Base-by-base conservation (phyloP, 2,797 vertebrate genomes). In the Gambusia yucatana region DNA sequence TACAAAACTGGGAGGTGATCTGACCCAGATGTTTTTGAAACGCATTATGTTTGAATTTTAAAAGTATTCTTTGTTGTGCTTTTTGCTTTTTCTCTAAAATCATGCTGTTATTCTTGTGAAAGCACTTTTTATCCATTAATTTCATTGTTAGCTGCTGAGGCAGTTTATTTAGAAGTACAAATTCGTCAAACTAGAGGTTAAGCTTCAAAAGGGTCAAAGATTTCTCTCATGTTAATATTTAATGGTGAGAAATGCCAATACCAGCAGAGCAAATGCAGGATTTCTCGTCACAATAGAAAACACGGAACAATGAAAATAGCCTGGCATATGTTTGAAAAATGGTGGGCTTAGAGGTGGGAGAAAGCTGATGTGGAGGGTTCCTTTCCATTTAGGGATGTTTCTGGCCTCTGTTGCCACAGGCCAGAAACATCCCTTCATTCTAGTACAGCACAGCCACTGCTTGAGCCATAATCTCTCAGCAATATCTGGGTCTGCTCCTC, bases 401-500 rank as follows among this genome's bases (percentile, higher is more conserved):
- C 90, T 84, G 77, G 85, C 78, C 75, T 85, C 65, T 71, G n/a
- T 84, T 81, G 85, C 90, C 78, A 86, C 65, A 52, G 84, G 92
- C 86, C 84, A 91, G 84, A 91, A 89, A 82, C 89, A 85, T 87
- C 82, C 73, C 50, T 92, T 78, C 80, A 84, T 83, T 84, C 81
- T 69, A 83, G 77, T 79, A 81, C 76, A 71, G 43, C 77, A 78
- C 28, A 70, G 82, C 59, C 87, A 74, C 78, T 52, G 73, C 80
- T 90, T 83, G 63, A 84, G 84, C 74, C 87, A 73, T 71, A 77
- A 50, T 63, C 73, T 82, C 78, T 79, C 3, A 52, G 82, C 81
- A 85, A 83, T 89, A 94, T 89, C 81, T 77, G 59, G 82, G 79
- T 83, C 69, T 11, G 80, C 79, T 89, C 82, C 90, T 92, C 82